phyloP scores from a whole-genome alignment of 2,113 vertebrate species.

The Capreolus pygargus region DNA sequence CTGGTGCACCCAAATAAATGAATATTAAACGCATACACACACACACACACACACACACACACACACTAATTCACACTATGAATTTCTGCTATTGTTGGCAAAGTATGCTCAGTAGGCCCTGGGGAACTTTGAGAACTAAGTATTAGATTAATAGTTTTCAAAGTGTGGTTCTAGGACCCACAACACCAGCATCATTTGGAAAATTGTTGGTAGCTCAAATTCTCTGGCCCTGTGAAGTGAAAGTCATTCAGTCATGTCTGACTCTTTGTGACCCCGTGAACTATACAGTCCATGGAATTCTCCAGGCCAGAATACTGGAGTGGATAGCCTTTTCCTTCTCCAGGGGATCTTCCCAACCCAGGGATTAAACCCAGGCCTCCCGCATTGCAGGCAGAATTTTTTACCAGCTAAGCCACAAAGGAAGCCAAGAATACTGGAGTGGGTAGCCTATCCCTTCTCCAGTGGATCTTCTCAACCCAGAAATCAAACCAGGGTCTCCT shows the following conservation, averaged over 20 bases:
- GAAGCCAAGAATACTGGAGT: neutral
- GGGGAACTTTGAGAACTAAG: neutral
- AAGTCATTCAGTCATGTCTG: neutral
- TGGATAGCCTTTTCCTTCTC: neutral
- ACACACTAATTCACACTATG: neutral
- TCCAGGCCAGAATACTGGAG: neutral
- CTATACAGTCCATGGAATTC: neutral
- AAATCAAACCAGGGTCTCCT: neutral
- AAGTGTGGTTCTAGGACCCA: neutral
- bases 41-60: neutral
- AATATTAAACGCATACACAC: neutral
- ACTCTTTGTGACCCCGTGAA: neutral
- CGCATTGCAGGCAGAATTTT: neutral
- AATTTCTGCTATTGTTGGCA: neutral
- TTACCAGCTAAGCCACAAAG: neutral
- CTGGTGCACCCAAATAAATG: neutral
- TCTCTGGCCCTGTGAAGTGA: neutral
- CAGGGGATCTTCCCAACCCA: neutral
- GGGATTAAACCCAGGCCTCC: neutral
- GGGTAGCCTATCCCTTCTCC: neutral
- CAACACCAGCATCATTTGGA: too few species aligned
- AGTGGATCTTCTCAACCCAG: fast-evolving
- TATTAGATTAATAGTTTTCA: neutral
- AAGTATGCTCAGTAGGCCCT: neutral
- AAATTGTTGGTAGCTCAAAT: neutral